Evolutionary conservation across 1,140 invertebrate genomes (phyloP).

Genomic region (Bathynomus jamesi): DNA sequence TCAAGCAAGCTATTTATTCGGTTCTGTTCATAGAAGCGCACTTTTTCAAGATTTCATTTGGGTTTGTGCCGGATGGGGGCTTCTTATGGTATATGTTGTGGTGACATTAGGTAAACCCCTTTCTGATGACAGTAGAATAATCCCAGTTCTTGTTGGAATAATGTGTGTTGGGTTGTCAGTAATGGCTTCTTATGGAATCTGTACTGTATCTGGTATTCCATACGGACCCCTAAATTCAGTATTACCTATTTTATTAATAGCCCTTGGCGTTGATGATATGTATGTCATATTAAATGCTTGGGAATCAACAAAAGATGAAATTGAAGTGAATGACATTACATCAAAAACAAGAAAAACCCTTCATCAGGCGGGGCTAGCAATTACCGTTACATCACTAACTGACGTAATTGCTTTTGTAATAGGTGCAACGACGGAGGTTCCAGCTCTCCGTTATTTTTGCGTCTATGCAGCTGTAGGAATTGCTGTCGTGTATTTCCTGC

Average conservation of each 20-base stretch:
- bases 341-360: constrained; percentile 45
- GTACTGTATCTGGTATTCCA: constrained; percentile 48
- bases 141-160: constrained; percentile 51
- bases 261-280: constrained; percentile 51
- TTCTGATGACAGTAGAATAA: constrained; percentile 43
- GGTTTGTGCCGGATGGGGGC: constrained; percentile 48
- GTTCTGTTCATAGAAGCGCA: constrained; percentile 18
- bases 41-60: constrained; percentile 55
- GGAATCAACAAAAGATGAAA: constrained; percentile 10
- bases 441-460: constrained; percentile 49
- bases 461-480: constrained; percentile 49
- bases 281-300: constrained; percentile 49
- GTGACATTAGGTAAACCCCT: constrained; percentile 47
- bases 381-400: constrained; percentile 59
- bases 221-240: constrained; percentile 53
- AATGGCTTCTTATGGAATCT: constrained; percentile 50
- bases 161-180: constrained; percentile 49
- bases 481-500: constrained; percentile 49
- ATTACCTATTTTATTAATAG: constrained; percentile 52
- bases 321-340: constrained; percentile 36
- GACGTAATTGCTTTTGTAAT: constrained; percentile 59
- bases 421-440: constrained; percentile 53
- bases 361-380: constrained; percentile 55
- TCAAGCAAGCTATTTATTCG: constrained; percentile 42
- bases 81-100: constrained; percentile 51